Evolutionary conservation across 2,797 vertebrate species (phyloP).

Genomic region (Enteromius treurensis): DNA sequence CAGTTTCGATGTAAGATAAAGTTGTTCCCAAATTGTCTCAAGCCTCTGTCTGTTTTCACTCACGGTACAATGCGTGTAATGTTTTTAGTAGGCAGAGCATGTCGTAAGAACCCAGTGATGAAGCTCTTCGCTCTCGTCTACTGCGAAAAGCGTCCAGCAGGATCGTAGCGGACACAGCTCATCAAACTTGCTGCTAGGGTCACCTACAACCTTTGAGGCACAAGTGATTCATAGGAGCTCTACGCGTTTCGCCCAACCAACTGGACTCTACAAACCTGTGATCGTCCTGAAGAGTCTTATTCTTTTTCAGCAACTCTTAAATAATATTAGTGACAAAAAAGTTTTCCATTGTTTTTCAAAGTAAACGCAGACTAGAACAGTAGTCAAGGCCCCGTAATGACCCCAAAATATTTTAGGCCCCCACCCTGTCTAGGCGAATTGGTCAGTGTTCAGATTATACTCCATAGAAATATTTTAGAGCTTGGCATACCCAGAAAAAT

Average conservation of each 20-base stretch:
- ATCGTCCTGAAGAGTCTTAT: not conserved
- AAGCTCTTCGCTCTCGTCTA: not conserved
- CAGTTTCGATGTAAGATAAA: conserved; percentile 52
- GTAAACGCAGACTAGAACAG: not conserved
- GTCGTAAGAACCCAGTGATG: no score
- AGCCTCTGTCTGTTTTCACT: conserved; percentile 43
- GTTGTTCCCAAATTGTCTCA: conserved; percentile 49
- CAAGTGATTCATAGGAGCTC: conserved; percentile 1
- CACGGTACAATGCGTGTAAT: not conserved
- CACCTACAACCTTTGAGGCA: not conserved
- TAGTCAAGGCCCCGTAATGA: not conserved
- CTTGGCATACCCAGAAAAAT: not conserved
- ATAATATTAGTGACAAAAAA: not conserved
- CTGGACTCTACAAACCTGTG: not conserved
- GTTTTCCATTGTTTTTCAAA: not conserved
- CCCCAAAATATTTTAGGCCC: not conserved
- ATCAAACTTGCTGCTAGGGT: not conserved
- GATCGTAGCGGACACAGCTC: not conserved
- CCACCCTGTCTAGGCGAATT: not conserved
- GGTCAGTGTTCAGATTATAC: not conserved
- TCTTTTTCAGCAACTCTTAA: not conserved
- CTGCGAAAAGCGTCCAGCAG: not conserved
- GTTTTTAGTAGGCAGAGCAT: not conserved
- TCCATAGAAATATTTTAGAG: not conserved
- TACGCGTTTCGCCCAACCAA: not conserved